These are phyloP conservation scores for Jacana jacana DNA, from an alignment of 2,113 vertebrate genomes.

Conservation along the genomic window DNA sequence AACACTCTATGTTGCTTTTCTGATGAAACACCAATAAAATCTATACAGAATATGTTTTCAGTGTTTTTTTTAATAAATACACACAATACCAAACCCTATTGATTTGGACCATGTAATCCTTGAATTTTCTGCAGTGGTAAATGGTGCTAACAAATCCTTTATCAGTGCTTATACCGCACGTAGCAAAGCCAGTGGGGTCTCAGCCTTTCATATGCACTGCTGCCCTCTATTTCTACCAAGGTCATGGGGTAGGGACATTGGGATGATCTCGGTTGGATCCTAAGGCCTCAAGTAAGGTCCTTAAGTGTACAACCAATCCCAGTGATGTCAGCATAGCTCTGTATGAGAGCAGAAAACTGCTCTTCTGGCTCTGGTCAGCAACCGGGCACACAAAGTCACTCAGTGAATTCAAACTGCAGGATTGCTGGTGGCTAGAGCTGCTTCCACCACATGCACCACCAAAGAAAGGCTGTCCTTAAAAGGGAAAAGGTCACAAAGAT, in stretches of 20 bases:
- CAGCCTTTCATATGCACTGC: neutral
- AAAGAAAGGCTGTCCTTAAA: neutral
- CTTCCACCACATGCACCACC: fast-evolving
- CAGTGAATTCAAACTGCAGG: neutral
- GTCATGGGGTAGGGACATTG: neutral
- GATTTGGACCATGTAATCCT: no score
- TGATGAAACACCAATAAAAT: neutral
- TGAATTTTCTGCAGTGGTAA: fast-evolving
- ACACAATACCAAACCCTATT: neutral
- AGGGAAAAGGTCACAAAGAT: neutral
- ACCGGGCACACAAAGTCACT: neutral
- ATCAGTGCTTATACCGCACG: fast-evolving
- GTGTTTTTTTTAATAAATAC: neutral
- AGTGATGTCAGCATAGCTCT: neutral
- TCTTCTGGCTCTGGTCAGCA: neutral
- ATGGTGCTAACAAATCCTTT: neutral
- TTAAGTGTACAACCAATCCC: neutral
- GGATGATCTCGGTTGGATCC: neutral
- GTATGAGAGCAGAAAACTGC: fast-evolving
- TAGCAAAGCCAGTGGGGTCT: neutral
- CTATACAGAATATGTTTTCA: neutral
- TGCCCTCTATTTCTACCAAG: neutral
- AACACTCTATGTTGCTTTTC: neutral
- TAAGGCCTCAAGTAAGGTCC: fast-evolving
- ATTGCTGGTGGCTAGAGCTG: neutral